These are phyloP conservation scores for Drosophila aff. DNA, from an alignment of 1,140 invertebrate genomes.

Conservation along the genomic window DNA sequence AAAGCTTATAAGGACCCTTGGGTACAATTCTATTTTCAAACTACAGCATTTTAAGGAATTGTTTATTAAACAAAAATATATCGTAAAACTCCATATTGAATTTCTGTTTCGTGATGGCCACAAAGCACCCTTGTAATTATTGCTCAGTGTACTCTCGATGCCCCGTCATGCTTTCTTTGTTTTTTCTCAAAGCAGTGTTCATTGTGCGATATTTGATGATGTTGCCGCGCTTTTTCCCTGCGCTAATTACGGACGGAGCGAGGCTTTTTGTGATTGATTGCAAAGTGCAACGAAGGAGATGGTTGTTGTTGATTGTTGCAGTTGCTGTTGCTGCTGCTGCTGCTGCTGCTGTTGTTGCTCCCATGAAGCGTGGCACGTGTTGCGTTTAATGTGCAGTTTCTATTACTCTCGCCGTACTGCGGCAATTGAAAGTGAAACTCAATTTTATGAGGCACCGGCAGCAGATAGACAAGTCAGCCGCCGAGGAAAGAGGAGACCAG, in stretches of 20 bases:
- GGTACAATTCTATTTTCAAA: too few relatives aligned
- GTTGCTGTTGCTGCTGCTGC: conserved; percentile 18
- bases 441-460: conserved; percentile 60
- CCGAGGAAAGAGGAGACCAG: conserved; percentile 12
- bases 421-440: conserved; percentile 78
- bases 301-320: conserved; percentile 35
- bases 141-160: conserved; percentile 37
- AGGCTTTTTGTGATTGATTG: conserved; percentile 75
- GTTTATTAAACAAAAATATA: not conserved
- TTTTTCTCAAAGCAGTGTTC: conserved; percentile 70
- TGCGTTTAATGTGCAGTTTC: conserved; percentile 82
- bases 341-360: conserved; percentile 50
- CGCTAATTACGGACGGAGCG: conserved; percentile 71
- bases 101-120: not conserved
- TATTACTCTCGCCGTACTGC: conserved; percentile 72
- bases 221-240: conserved; percentile 68
- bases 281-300: conserved; percentile 67
- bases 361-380: conserved; percentile 82
- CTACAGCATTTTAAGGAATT: too few relatives aligned
- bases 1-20: not conserved
- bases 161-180: conserved; percentile 81
- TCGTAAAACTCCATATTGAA: not conserved
- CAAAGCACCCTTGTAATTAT: conserved; percentile 13
- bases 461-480: conserved; percentile 31
- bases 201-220: conserved; percentile 72